Percentiles rank a stretch among this genome's conserved stretches.
These are phyloP conservation scores for Ceyx cyanopectus DNA, from an alignment of 2,113 vertebrate species.

Conservation along the genomic window DNA sequence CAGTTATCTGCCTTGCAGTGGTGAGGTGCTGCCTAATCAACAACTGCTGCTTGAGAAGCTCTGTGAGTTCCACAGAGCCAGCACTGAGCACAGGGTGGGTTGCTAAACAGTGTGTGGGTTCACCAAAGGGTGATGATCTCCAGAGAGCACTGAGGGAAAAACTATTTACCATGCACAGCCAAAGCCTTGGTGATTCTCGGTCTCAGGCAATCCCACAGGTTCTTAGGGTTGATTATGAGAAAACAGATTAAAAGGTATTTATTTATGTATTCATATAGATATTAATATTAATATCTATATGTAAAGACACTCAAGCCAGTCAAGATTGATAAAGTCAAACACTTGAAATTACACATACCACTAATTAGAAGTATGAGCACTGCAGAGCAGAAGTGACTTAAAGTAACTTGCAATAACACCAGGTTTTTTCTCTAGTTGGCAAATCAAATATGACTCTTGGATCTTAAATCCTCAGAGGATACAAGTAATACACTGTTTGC, in stretches of 20 bases:
- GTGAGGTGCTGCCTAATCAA: not conserved
- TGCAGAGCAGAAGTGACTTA: not conserved
- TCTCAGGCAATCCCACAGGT: not conserved
- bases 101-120: not conserved
- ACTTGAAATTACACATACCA: not conserved
- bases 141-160: not conserved
- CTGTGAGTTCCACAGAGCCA: not conserved
- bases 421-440: not conserved
- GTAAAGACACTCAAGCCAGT: not conserved
- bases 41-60: not conserved
- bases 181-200: not conserved
- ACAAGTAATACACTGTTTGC: not conserved
- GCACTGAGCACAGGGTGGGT: not conserved
- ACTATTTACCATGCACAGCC: not conserved
- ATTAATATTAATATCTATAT: not conserved
- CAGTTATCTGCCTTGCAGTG: not conserved
- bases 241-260: not conserved
- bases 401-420: not conserved
- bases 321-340: not conserved
- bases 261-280: not conserved
- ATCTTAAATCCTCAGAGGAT: not conserved
- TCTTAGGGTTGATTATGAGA: not conserved
- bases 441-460: not conserved
- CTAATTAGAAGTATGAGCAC: not conserved
- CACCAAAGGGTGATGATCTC: not conserved